Percentiles rank a stretch among this genome's conserved stretches.
Evolutionary conservation across 1,140 invertebrate species (phyloP).

Genomic region (Drosophila paulistorum): DNA sequence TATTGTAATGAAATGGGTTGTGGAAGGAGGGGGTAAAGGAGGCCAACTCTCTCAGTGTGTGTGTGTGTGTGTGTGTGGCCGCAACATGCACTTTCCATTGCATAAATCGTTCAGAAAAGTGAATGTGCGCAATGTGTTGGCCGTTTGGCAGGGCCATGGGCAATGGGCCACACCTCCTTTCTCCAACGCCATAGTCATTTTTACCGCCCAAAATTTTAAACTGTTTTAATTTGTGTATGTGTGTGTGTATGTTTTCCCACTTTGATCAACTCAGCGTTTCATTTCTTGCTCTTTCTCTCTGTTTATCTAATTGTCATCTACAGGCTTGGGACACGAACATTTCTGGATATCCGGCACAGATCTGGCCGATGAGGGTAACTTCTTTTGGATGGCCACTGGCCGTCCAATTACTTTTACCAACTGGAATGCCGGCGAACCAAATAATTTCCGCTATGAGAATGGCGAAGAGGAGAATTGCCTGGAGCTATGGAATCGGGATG

Average conservation of each 20-base stretch:
- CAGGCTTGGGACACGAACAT: slow-evolving; percentile 93
- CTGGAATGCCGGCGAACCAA: slow-evolving; percentile 95
- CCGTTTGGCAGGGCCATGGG: slow-evolving; percentile 19
- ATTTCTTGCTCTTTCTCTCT: neutral
- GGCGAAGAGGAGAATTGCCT: slow-evolving; percentile 96
- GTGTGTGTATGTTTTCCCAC: neutral
- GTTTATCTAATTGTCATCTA: slow-evolving; percentile 26
- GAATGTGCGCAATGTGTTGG: slow-evolving; percentile 40
- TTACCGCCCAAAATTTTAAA: neutral
- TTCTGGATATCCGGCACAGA: slow-evolving; percentile 97
- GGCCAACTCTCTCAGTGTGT: neutral
- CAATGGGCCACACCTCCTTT: slow-evolving; percentile 9
- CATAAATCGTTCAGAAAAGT: slow-evolving; percentile 61
- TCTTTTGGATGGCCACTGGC: slow-evolving; percentile 96
- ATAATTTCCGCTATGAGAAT: slow-evolving; percentile 96
- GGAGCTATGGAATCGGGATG: slow-evolving; percentile 95
- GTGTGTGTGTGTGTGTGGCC: slow-evolving; percentile 12
- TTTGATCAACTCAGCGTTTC: slow-evolving; percentile 10
- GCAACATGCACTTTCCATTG: slow-evolving; percentile 59
- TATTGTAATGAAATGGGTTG: neutral
- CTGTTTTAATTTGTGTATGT: neutral
- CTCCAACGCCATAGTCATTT: neutral
- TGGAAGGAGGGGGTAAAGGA: neutral
- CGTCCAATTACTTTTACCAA: slow-evolving; percentile 94
- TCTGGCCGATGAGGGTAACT: slow-evolving; percentile 93